Evolutionary conservation across 1,140 invertebrate genomes (phyloP), one percentile per base, ranked within the genome.

Genomic region (Zaprionus camerounensis): DNA sequence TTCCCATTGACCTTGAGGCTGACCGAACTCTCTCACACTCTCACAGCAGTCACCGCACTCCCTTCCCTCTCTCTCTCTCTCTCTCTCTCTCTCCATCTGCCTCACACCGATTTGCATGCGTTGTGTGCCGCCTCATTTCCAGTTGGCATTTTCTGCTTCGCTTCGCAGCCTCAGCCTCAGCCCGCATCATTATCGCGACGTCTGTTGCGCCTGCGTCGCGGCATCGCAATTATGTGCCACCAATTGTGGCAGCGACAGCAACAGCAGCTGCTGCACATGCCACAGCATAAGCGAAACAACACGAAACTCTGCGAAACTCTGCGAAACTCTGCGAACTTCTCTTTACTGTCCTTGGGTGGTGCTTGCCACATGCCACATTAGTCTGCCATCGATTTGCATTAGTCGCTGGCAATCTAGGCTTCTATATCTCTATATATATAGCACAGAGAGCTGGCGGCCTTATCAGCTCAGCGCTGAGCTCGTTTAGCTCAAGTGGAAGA

Each of bases 121-220:
- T 63, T 49, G 44, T 88, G 84, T 88, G 84, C 71, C 69, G 85
- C 85, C 81, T 88, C 85, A 90, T 84, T 90, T 88, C 84, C 84
- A 88, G 81, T 88, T 81, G 81, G 85, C 58, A 88, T 88, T 88
- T 87, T 71, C 65, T 78, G 84, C 61, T 34, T 57, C 55, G 58
- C 22, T 41, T 63, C 69, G 61, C 51, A 31, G 31, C 12, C 38
- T 28, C 51, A 31, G 31, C 17, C 31, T 28, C 58, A 58, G 56
- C 46, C 46, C 69, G 70, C 75, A 77, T 63, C 70, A 77, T 77
- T 73, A 76, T 61, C 65, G 24, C 56, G 51, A 11, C 65, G 17
- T 20, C 63, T 44, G 63, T 38, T 38, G 63, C 71, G 64, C 34
- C 57, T 70, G 67, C 38, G 53, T 70, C 74, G 77, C 77, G 74